Evolutionary conservation across 2,888 invertebrate genomes (phyloP), one percentile per base, ranked within the genome.

Genomic region (Oligia latruncula): DNA sequence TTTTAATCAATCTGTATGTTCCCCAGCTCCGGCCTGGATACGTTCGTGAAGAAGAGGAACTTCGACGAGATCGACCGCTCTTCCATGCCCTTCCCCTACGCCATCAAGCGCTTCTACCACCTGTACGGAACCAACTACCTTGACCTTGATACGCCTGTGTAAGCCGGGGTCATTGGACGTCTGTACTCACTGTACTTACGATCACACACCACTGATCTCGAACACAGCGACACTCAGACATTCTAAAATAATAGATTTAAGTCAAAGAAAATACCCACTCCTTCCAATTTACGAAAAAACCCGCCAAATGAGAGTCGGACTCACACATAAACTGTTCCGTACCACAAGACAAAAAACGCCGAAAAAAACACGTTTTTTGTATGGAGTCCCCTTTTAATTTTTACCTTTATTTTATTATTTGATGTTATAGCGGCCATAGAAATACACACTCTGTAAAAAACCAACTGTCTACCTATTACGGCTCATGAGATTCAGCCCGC

Each of bases 41-140:
- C 96, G 74, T 97, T 95, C 87, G 92, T 95, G 81, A 97, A 97
- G 91, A 97, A 97, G 88, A 93, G 96, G 74, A 98, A 97, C 93
- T 97, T 98, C 90, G 98, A 98, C 90, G 98, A 98, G 92, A 97
- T 98, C 90, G 97, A 98, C 92, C 96, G 97, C 29, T 96, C 97
- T 5, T 94, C 94, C 40, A 93, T 96, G 95, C 95, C 96, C 67
- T 96, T 96, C 93, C 96, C 96, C 23, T 96, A 93, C 84, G 93
- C 93, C 78, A 90, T 91, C 90, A 96, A 96, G 88, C 97, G 97
- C 15, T 97, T 97, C 95, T 97, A 97, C 91, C 97, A 96, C 85
- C 97, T 97, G 93, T 96, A 97, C 87, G 97, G 97, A 89, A 90
- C 92, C 81, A 97, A 97, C 93, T 93, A 93, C 95, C 90, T 94